A percentile compares a stretch with the other conserved stretches of the same genome.
Conservation (phyloP, 92 coral and sea anemone genomes). For the Pocillopora grandis region DNA sequence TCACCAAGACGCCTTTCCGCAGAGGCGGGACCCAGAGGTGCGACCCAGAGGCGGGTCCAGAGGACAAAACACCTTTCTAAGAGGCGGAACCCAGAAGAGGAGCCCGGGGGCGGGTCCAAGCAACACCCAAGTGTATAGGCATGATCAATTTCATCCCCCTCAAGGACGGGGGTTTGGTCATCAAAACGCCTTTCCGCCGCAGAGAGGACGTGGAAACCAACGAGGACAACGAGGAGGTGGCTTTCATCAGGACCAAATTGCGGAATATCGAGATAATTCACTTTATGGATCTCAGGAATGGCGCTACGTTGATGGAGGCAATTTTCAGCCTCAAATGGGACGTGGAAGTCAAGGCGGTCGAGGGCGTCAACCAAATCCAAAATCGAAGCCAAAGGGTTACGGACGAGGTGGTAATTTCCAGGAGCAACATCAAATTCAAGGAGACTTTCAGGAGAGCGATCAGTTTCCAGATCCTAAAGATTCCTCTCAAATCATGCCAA, state of each 20-base stretch:
- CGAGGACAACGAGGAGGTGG: neutral
- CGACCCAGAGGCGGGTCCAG: too few species aligned
- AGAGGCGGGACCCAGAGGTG: too few species aligned
- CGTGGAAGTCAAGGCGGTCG: neutral
- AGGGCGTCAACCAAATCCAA: neutral
- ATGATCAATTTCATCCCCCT: too few species aligned
- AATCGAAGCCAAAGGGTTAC: too few species aligned
- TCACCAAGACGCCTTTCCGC: too few species aligned
- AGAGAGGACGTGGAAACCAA: too few species aligned
- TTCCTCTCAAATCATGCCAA: neutral
- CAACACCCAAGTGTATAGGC: too few species aligned
- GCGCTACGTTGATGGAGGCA: neutral
- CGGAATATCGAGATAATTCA: neutral
- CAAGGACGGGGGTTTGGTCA: too few species aligned
- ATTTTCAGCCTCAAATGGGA: neutral
- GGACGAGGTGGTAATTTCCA: neutral
- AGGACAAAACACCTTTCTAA: too few species aligned
- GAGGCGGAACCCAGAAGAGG: neutral
- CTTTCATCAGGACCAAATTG: conserved; percentile 8
- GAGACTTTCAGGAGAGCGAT: neutral
- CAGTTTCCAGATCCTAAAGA: neutral
- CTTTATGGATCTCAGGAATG: neutral
- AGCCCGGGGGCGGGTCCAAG: conserved; percentile 15
- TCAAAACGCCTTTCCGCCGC: too few species aligned
- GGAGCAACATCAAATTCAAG: neutral